Evolutionary conservation across 1,140 invertebrate species (phyloP).

Genomic region (Tetragonula clypearis): DNA sequence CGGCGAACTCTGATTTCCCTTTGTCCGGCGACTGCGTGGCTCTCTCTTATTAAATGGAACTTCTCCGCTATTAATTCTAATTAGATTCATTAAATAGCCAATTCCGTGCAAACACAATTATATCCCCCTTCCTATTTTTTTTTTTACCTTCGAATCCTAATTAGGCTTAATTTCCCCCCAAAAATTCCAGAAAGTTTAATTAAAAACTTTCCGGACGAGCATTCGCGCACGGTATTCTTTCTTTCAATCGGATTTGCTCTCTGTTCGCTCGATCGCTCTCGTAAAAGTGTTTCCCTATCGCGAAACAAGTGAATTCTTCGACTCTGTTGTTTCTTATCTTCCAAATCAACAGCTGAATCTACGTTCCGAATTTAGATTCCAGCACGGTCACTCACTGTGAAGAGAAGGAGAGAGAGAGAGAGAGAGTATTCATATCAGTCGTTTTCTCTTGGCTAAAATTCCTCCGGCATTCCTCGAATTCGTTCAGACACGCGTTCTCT

Average conservation of each 20-base stretch:
- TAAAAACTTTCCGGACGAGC: background rate
- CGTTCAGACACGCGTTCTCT: conserved; percentile 2
- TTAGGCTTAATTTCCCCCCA: no score
- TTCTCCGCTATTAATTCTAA: background rate
- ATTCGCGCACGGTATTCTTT: no score
- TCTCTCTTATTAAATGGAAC: background rate
- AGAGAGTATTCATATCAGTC: background rate
- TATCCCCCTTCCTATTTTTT: background rate
- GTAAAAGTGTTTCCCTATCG: background rate
- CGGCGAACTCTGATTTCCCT: background rate
- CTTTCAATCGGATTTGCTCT: background rate
- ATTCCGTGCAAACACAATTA: background rate
- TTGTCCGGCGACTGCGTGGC: background rate
- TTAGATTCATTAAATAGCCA: background rate
- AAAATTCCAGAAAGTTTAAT: background rate
- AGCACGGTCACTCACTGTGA: background rate
- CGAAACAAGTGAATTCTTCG: background rate
- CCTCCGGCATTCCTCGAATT: conserved; percentile 13
- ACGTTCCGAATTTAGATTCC: background rate
- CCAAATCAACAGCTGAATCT: background rate
- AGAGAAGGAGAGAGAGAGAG: no score
- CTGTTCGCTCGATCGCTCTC: background rate
- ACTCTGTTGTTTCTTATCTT: background rate
- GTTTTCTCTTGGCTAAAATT: background rate
- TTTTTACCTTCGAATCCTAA: background rate